Base-by-base conservation (phyloP, 1,140 invertebrate genomes). In the Eriosoma lanigerum region DNA sequence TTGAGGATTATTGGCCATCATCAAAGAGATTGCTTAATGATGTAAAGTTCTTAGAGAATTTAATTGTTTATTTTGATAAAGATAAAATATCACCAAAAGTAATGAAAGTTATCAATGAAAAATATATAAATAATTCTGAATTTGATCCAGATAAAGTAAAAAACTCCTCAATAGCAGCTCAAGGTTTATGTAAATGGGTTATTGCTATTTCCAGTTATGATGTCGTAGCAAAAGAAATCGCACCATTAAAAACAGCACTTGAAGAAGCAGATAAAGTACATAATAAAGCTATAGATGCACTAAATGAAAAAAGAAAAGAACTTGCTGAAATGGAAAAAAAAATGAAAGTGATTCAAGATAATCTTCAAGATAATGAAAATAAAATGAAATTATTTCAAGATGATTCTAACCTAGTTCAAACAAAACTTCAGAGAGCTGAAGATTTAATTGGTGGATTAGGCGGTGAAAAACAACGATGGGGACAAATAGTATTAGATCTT, bases 91-190 rank as follows among this genome's bases (percentile, higher is more conserved):
- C 93, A 13, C 89, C 91, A 0, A 85, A 88, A 2, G 89, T 95
- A 1, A 97, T 98, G 88, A 90, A 93, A 81, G 94, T 91, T 83
- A 90, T 98, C 78, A 90, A 92, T 21, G 90, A 93, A n/a, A 92
- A 90, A 78, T 93, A 93, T 68, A 86, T 97, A 81, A 90, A 88
- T 9, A 90, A 90, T 84, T 93, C 95, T 82, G 91, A 90, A 56
- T 98, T 98, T 87, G 95, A 97, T 87, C 96, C 96, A 0, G 93
- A 94, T 46, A 96, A 96, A 86, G 92, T 98, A 26, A 93, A 92
- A 84, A 87, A 88, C 9, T 92, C 91, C 4, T 94, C 93, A 0
- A 90, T 91, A 0, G 93, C 93, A 3, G 92, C 91, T 80, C 92
- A 94, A 86, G 88, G 92, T 83, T 87, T 98, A 50, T 96, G 94